A percentile compares a stretch with the other conserved stretches of the same genome.
Evolutionary conservation across 2,113 vertebrate species (phyloP).

Genomic region (Anarhynchus alexandrinus): DNA sequence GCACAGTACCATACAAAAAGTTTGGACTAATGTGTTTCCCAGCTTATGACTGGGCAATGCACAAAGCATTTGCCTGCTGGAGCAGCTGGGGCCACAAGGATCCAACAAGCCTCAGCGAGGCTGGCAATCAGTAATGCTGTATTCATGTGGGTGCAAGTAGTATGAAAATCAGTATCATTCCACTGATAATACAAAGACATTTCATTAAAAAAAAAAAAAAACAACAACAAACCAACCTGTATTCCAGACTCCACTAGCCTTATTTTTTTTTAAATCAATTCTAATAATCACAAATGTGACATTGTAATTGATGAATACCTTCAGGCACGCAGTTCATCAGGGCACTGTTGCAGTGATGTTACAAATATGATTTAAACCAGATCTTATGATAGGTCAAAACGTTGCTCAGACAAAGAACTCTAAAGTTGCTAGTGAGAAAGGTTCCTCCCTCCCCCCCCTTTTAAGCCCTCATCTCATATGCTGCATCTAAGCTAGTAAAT

Average conservation of each 20-base stretch:
- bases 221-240: not conserved
- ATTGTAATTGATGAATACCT: not conserved
- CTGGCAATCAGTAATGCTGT: not conserved
- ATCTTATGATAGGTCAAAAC: not conserved
- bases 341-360: not conserved
- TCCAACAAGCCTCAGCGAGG: not conserved
- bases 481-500: not conserved
- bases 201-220: not conserved
- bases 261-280: not conserved
- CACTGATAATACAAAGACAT: not conserved
- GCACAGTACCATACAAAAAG: not conserved
- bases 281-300: not conserved
- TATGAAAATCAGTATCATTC: not conserved
- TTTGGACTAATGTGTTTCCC: not conserved
- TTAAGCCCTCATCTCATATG: fast-evolving
- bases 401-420: not conserved
- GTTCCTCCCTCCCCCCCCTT: fast-evolving
- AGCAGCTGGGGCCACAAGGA: not conserved
- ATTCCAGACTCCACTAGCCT: not conserved
- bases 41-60: not conserved
- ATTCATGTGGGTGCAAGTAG: not conserved
- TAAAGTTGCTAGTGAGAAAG: not conserved
- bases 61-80: not conserved
- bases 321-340: not conserved
- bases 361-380: not conserved